Conservation (phyloP, 2,888 invertebrate species). For the Odontocolon sp. region DNA sequence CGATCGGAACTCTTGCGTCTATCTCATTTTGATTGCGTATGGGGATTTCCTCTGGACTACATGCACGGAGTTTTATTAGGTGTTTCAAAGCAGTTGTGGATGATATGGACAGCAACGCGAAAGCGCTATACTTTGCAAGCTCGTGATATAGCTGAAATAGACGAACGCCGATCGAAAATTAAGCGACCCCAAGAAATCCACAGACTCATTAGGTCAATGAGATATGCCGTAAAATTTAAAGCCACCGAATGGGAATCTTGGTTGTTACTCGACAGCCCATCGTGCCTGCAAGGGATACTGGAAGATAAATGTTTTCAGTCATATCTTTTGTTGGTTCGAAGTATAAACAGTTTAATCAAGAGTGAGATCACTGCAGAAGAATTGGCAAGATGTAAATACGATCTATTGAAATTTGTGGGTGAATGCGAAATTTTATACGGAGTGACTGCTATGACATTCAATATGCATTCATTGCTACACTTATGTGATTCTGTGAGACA, state of each 20-base stretch:
- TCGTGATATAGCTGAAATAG: conserved; percentile 5
- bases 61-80: conserved; percentile 50
- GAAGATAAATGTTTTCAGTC: not conserved
- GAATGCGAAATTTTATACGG: conserved; percentile 43
- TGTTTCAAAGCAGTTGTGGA: conserved; percentile 41
- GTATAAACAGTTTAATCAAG: not conserved
- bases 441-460: conserved; percentile 30
- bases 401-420: not conserved
- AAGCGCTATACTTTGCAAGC: conserved; percentile 1
- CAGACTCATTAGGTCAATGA: not conserved
- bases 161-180: not conserved
- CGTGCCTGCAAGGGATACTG: conserved; percentile 45
- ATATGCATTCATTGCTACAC: conserved; percentile 45
- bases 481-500: conserved; percentile 23
- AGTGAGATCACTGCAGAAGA: not conserved
- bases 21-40: not conserved
- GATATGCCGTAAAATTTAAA: not conserved
- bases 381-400: not conserved
- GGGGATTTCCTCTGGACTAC: not conserved
- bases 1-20: not conserved
- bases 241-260: conserved; percentile 43
- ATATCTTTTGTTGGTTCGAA: not conserved
- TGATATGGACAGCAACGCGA: conserved; percentile 27
- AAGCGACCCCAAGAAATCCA: not conserved
- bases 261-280: conserved; percentile 36